Evolutionary conservation across 2,797 vertebrate species (phyloP).

Genomic region (Pipistrellus nathusii): DNA sequence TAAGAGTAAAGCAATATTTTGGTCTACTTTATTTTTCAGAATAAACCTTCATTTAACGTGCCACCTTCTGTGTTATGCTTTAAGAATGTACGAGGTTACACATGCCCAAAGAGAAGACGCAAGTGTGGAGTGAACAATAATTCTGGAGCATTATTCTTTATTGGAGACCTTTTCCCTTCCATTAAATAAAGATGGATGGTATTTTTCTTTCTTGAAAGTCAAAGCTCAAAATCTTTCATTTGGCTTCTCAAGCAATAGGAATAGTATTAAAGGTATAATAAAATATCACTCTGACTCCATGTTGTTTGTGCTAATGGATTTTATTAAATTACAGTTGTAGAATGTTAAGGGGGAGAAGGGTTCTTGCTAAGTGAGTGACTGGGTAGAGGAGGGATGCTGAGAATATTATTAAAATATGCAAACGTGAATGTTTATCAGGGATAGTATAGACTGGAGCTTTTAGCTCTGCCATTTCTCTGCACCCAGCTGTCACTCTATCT

Average conservation of each 20-base stretch:
- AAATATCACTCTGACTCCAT: constrained; percentile 3
- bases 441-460: neutral
- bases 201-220: constrained; percentile 48
- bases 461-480: neutral
- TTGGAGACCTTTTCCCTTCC: constrained; percentile 13
- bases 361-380: neutral
- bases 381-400: neutral
- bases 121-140: constrained; percentile 66
- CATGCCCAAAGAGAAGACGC: constrained; percentile 61
- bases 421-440: constrained; percentile 51
- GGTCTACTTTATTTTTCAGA: constrained; percentile 75
- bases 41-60: constrained; percentile 79
- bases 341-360: neutral
- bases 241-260: constrained; percentile 33
- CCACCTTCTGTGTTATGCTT: constrained; percentile 56
- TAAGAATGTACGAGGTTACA: constrained; percentile 68
- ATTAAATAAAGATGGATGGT: constrained; percentile 37
- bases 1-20: constrained; percentile 35
- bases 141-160: neutral
- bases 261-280: constrained; percentile 3
- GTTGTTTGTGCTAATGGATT: constrained; percentile 9
- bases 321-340: constrained; percentile 52
- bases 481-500: constrained; percentile 28
- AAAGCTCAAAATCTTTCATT: constrained; percentile 65
- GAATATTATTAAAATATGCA: constrained; percentile 61